A percentile compares a stretch with the other conserved stretches of the same genome.
phyloP scores from a whole-genome alignment of 2,113 vertebrate species.

The Calonectris borealis region DNA sequence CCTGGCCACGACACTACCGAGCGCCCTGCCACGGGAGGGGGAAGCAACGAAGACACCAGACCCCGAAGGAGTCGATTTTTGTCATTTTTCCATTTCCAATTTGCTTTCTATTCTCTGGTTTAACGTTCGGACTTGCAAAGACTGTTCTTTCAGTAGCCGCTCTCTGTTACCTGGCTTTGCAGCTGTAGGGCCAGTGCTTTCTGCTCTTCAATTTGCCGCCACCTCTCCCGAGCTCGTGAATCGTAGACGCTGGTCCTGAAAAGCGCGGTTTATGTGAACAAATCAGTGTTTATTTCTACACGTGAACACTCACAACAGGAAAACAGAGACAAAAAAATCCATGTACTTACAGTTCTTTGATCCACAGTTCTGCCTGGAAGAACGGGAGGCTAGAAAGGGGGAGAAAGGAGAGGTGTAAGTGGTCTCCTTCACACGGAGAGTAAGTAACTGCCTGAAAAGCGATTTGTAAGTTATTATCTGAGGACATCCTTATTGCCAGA shows the following conservation, averaged over 20 bases:
- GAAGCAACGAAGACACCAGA: neutral
- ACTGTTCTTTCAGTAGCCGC: accelerated
- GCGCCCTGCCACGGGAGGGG: neutral
- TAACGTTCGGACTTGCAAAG: neutral
- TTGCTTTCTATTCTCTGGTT: neutral
- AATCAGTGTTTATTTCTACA: accelerated
- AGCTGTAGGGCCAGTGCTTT: conserved; percentile 86
- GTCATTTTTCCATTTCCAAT: neutral
- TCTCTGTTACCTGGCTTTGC: conserved; percentile 80
- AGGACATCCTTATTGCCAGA: neutral
- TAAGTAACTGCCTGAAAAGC: neutral
- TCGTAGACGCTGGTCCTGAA: conserved; percentile 92
- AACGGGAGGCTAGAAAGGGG: conserved; percentile 75
- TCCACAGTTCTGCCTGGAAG: conserved; percentile 94
- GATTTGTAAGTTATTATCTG: neutral
- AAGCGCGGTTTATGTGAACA: neutral
- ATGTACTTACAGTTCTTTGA: conserved; percentile 93
- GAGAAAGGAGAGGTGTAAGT: neutral
- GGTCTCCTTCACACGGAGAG: neutral
- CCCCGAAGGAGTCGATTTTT: accelerated
- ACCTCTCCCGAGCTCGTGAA: conserved; percentile 89
- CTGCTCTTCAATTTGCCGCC: conserved; percentile 91
- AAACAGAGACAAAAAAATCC: neutral
- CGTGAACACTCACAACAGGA: accelerated
- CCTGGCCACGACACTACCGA: accelerated